These are phyloP conservation scores for Drosophila paramelanica DNA, from an alignment of 2,888 invertebrate species.

Conservation along the genomic window DNA sequence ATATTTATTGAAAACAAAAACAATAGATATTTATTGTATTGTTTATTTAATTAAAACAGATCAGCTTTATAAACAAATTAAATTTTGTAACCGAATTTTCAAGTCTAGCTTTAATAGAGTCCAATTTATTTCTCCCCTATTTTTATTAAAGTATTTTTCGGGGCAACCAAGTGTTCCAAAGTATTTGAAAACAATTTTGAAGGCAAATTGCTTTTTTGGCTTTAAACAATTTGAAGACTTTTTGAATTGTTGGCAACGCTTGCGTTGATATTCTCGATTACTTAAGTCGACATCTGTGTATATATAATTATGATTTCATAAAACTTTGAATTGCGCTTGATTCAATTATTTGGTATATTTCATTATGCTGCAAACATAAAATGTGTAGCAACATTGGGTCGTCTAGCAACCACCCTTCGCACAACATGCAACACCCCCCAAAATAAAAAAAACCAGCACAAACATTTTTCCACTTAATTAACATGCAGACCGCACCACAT, in stretches of 20 bases:
- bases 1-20: too few relatives aligned
- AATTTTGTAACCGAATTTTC: too few relatives aligned
- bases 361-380: constrained; percentile 19
- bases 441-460: constrained; percentile 21
- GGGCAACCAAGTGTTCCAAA: constrained; percentile 9
- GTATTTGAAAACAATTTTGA: constrained; percentile 38
- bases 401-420: constrained; percentile 25
- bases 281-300: constrained; percentile 45
- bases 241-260: constrained; percentile 8
- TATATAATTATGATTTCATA: constrained; percentile 40
- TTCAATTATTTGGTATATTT: constrained; percentile 59
- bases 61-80: too few relatives aligned
- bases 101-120: too few relatives aligned
- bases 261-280: constrained; percentile 4
- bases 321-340: constrained; percentile 37
- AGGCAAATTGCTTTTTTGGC: constrained; percentile 17
- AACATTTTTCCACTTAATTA: constrained; percentile 74
- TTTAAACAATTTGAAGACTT: constrained; percentile 19
- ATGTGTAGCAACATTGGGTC: constrained; percentile 8
- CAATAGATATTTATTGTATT: too few relatives aligned
- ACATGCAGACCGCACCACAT: constrained; percentile 59
- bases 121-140: too few relatives aligned
- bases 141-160: too few relatives aligned
- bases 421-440: constrained; percentile 15
- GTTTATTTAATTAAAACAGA: too few relatives aligned